phyloP scores from a whole-genome alignment of 1,140 invertebrate genomes.

The Onthophagus taurus region DNA sequence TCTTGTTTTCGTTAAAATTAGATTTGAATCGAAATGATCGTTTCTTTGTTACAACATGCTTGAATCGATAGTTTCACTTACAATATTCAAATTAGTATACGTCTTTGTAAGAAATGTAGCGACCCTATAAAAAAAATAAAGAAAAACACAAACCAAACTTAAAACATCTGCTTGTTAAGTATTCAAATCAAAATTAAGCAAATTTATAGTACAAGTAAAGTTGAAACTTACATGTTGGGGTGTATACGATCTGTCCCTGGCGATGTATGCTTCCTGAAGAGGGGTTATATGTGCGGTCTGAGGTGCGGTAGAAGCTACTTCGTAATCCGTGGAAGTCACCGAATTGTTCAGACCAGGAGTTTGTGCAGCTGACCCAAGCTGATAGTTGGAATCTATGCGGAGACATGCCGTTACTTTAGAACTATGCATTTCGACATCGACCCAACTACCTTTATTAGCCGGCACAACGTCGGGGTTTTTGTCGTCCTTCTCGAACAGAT shows the following conservation, averaged over 20 bases:
- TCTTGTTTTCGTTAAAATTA: too few species aligned
- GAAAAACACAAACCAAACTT: conserved; percentile 12
- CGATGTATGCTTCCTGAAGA: conserved; percentile 33
- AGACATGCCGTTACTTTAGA: too few species aligned
- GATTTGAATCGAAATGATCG: too few species aligned
- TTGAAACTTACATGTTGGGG: conserved; percentile 33
- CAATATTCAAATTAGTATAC: conserved; percentile 17
- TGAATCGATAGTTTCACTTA: conserved; percentile 13
- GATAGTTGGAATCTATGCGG: conserved; percentile 60
- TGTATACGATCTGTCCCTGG: conserved; percentile 30
- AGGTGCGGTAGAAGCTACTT: conserved; percentile 16
- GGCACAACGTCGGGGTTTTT: conserved; percentile 80
- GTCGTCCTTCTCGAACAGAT: conserved; percentile 63
- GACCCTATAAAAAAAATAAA: conserved; percentile 23
- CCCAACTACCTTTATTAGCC: conserved; percentile 67
- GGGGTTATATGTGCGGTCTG: conserved; percentile 26
- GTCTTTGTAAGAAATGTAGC: conserved; percentile 18
- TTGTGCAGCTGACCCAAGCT: conserved; percentile 48
- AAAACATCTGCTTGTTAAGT: too few species aligned
- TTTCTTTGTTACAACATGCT: too few species aligned
- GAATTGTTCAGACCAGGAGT: conserved; percentile 41
- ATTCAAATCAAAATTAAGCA: too few species aligned
- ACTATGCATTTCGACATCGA: too few species aligned
- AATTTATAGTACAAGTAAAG: too few species aligned
- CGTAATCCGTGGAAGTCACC: conserved; percentile 28